Evolutionary conservation across 2,797 vertebrate genomes (phyloP).

Genomic region (Furcifer pardalis): DNA sequence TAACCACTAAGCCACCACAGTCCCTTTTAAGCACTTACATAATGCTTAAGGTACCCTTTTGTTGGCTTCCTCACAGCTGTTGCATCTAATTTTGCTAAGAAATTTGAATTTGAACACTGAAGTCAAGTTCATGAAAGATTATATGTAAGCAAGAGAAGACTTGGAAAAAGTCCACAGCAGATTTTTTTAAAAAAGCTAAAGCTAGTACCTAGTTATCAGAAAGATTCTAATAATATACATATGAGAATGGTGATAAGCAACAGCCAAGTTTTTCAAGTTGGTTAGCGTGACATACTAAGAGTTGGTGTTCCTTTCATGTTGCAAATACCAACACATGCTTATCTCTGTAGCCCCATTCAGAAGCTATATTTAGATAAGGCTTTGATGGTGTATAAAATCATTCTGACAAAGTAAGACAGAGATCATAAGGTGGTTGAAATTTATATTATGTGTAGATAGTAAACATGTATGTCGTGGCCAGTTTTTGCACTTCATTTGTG

Average conservation of each 20-base stretch:
- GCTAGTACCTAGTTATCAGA: conserved; percentile 53
- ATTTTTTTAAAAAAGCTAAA: conserved; percentile 41
- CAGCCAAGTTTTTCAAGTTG: conserved; percentile 44
- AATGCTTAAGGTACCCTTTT: conserved; percentile 42
- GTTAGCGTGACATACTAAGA: conserved; percentile 36
- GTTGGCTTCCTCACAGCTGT: conserved; percentile 54
- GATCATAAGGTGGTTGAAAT: neutral
- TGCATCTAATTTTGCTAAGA: conserved; percentile 56
- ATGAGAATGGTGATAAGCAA: conserved; percentile 42
- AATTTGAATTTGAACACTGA: conserved; percentile 62
- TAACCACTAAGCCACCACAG: no score
- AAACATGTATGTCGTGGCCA: neutral
- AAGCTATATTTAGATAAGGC: conserved; percentile 34
- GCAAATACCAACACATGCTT: conserved; percentile 21
- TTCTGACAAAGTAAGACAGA: neutral
- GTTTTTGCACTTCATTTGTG: neutral
- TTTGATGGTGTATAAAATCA: conserved; percentile 38
- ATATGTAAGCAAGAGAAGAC: conserved; percentile 45
- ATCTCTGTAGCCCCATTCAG: conserved; percentile 32
- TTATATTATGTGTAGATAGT: neutral
- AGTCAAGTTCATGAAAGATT: conserved; percentile 45
- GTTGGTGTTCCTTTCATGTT: conserved; percentile 45
- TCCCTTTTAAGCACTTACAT: conserved; percentile 40
- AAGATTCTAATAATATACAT: conserved; percentile 59
- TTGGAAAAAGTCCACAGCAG: conserved; percentile 46